Evolutionary conservation across 2,888 invertebrate species (phyloP).

Genomic region (Lepeophtheirus nordmannii): DNA sequence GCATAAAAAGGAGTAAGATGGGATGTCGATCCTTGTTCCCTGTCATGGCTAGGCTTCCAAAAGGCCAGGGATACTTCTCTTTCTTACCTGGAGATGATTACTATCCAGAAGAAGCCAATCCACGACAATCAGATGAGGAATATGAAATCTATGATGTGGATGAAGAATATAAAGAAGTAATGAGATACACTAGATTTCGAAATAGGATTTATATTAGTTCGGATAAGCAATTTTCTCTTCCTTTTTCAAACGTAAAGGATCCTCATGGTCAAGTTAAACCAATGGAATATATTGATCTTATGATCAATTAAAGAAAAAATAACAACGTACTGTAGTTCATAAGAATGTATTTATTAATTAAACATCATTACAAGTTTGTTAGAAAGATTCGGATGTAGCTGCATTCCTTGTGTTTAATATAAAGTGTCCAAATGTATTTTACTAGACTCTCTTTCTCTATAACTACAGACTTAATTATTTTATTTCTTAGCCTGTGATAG

Average conservation of each 20-base stretch:
- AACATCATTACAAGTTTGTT: no score
- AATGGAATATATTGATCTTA: neutral
- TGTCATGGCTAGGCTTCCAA: neutral
- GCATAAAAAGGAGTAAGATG: neutral
- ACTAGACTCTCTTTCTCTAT: no score
- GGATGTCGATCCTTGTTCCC: slow-evolving; percentile 8
- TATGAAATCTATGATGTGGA: neutral
- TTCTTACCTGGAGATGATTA: neutral
- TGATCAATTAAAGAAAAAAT: neutral
- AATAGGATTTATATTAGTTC: neutral
- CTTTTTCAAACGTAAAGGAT: neutral
- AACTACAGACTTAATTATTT: no score
- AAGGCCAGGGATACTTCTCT: neutral
- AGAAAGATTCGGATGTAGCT: no score
- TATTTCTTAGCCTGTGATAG: no score
- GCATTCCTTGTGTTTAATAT: no score
- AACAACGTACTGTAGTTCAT: no score
- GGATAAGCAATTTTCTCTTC: neutral
- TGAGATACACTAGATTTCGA: neutral
- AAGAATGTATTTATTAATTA: no score
- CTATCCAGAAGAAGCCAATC: neutral
- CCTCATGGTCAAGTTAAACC: neutral
- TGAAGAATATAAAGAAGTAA: neutral
- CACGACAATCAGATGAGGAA: neutral
- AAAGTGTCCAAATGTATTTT: no score